Evolutionary conservation across 2,113 vertebrate genomes (phyloP).

Genomic region (Peucedramus taeniatus): DNA sequence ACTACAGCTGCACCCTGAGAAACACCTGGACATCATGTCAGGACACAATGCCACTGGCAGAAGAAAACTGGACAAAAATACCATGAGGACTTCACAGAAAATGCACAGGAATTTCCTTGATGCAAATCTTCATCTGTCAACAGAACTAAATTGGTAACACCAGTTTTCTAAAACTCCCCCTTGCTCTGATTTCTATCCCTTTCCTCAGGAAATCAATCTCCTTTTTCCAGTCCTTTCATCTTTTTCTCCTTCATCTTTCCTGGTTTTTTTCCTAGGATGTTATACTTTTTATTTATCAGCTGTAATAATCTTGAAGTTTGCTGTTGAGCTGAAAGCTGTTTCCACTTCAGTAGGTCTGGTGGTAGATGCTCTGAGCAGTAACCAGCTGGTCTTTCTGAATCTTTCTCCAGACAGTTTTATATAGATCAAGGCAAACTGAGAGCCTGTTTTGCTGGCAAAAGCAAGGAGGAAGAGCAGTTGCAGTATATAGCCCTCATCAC

Average conservation of each 20-base stretch:
- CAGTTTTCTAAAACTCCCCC: neutral
- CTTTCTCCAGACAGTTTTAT: neutral
- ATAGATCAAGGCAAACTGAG: neutral
- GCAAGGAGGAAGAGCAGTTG: neutral
- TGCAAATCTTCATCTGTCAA: neutral
- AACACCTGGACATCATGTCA: neutral
- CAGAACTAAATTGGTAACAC: neutral
- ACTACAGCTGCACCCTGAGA: neutral
- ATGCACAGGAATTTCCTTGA: neutral
- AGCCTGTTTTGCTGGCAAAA: neutral
- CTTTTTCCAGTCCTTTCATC: neutral
- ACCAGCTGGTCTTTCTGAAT: neutral
- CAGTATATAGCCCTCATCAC: neutral
- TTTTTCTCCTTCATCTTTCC: neutral
- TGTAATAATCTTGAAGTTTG: neutral
- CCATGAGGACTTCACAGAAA: neutral
- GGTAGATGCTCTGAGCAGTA: neutral
- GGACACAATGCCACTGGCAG: too few species aligned
- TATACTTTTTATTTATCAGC: neutral
- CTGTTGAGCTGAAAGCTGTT: neutral
- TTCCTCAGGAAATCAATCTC: neutral
- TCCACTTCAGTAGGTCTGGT: neutral
- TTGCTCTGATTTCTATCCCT: neutral
- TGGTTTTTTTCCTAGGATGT: neutral
- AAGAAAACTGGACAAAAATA: neutral